Evolutionary conservation across 2,797 vertebrate species (phyloP).

Genomic region (Brachymystax lenok): DNA sequence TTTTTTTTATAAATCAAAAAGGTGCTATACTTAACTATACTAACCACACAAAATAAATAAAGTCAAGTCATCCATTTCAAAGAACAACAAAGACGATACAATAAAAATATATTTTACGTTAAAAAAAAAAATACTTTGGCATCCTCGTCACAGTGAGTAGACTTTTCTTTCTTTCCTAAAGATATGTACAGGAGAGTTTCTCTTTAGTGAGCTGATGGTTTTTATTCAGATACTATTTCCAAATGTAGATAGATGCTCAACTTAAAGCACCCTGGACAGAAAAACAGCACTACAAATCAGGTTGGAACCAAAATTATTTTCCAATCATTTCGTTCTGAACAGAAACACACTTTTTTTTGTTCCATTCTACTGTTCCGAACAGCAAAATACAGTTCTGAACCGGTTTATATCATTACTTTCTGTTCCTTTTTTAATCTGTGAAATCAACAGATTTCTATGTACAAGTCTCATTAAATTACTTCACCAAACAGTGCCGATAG

Average conservation of each 20-base stretch:
- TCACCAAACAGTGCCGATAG: no score
- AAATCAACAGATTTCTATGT: no score
- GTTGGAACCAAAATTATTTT: no score
- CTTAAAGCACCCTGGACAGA: not conserved
- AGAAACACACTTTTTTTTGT: no score
- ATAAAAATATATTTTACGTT: conserved; percentile 1
- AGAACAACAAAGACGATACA: not conserved
- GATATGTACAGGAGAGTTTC: not conserved
- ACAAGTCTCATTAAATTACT: no score
- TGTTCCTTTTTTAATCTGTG: no score
- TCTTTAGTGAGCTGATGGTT: not conserved
- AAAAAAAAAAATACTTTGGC: conserved; percentile 8
- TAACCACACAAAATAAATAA: not conserved
- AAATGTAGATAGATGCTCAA: not conserved
- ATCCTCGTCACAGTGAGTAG: not conserved
- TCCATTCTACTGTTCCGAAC: no score
- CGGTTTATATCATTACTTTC: no score
- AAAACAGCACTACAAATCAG: not conserved
- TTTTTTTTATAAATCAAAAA: not conserved
- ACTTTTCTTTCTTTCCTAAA: not conserved
- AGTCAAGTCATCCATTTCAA: not conserved
- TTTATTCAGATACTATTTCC: no score
- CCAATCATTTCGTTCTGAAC: no score
- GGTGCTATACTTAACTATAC: not conserved
- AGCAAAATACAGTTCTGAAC: no score